phyloP scores from a whole-genome alignment of 2,888 invertebrate species.

The Archips crataeganus region DNA sequence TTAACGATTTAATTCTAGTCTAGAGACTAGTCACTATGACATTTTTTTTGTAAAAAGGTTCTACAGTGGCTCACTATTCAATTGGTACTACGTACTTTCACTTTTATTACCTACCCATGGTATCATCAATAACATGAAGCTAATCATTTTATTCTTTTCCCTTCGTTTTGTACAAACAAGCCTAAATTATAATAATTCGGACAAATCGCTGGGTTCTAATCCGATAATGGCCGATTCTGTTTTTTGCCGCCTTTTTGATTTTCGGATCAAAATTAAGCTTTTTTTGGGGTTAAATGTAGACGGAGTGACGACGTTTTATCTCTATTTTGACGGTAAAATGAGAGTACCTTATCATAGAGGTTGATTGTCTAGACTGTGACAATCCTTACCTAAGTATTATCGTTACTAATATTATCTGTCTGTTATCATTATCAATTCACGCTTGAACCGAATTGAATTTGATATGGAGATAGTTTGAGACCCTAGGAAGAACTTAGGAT shows the following conservation, averaged over 20 bases:
- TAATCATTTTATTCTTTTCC: background rate
- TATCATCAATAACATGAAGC: conserved; percentile 9
- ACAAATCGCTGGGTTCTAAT: conserved; percentile 61
- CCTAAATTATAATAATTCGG: conserved; percentile 69
- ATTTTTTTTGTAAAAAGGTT: too few species aligned
- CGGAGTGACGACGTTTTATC: conserved; percentile 30
- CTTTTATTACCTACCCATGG: background rate
- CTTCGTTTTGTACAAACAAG: conserved; percentile 40
- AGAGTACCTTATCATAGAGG: background rate
- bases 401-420: too few species aligned
- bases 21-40: too few species aligned
- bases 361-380: too few species aligned
- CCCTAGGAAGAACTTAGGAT: too few species aligned
- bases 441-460: too few species aligned
- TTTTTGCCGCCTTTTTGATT: conserved; percentile 51
- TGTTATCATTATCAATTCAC: too few species aligned
- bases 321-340: background rate
- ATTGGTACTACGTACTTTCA: background rate
- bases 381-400: too few species aligned
- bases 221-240: conserved; percentile 64
- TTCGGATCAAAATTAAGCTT: conserved; percentile 49
- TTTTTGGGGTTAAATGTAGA: conserved; percentile 37
- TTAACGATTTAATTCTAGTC: too few species aligned
- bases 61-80: too few species aligned
- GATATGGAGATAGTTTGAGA: too few species aligned